Evolutionary conservation across 1,140 invertebrate species (phyloP).

Genomic region (Caenorhabditis inopinata): DNA sequence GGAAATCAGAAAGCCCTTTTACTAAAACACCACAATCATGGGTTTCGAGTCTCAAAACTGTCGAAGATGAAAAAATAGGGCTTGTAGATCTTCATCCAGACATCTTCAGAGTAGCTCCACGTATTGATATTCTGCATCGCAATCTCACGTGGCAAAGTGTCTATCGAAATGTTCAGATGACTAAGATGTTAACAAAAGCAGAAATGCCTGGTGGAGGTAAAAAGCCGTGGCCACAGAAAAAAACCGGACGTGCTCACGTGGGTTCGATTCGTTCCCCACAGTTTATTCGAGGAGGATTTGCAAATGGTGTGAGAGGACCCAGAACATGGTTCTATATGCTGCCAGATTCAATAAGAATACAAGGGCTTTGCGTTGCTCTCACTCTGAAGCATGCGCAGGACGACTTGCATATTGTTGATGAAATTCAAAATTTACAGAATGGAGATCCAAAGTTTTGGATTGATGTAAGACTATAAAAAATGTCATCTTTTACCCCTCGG

Average conservation of each 20-base stretch:
- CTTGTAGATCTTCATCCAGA: conserved; percentile 82
- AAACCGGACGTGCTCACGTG: conserved; percentile 81
- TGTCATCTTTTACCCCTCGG: too few relatives aligned
- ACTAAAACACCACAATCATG: conserved; percentile 66
- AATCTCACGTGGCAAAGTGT: conserved; percentile 86
- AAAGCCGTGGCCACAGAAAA: conserved; percentile 80
- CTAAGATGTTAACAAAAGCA: conserved; percentile 74
- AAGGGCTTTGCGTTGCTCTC: conserved; percentile 77
- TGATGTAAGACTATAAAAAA: neutral
- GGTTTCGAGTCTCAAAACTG: conserved; percentile 76
- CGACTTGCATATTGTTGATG: conserved; percentile 86
- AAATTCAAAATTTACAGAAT: conserved; percentile 66
- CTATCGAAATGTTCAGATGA: conserved; percentile 78
- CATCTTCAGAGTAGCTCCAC: conserved; percentile 63
- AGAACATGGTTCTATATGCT: conserved; percentile 89
- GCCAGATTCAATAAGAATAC: conserved; percentile 75
- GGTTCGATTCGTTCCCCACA: conserved; percentile 86
- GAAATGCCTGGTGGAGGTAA: conserved; percentile 80
- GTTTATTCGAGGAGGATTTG: conserved; percentile 74
- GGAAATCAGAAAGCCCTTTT: conserved; percentile 27
- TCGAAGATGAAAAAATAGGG: conserved; percentile 79
- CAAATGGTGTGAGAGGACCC: conserved; percentile 84
- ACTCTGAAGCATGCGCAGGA: conserved; percentile 89
- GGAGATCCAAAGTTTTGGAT: conserved; percentile 1
- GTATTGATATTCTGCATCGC: conserved; percentile 81